Evolutionary conservation across 2,113 vertebrate genomes (phyloP), one percentile per base, ranked within the genome.

Genomic region (Corythaixoides concolor): DNA sequence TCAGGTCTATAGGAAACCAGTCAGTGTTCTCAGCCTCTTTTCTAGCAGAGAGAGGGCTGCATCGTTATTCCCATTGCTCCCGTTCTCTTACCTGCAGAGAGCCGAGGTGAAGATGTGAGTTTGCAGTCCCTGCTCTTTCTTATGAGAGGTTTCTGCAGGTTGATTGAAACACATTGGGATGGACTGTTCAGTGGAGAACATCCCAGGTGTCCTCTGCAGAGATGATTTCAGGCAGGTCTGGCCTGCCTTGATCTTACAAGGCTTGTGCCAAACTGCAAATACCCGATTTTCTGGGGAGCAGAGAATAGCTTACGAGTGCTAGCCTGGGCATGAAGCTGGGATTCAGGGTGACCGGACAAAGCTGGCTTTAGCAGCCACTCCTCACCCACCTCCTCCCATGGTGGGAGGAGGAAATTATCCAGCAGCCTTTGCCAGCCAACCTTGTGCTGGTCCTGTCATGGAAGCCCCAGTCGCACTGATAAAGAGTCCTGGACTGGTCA

Each of bases 231-330:
- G 52, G 20, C 23, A 64, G 32, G 17, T 53, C 60, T 70, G 27
- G 17, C 12, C 7, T 3, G 22, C 35, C 19, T 75, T 0, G 2
- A 15, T 22, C 49, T 85, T 33, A 24, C 21, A 41, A 33, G 32
- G 47, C 33, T 49, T 18, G 23, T 83, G 17, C 33, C 62, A 59
- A 73, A 43, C 28, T 56, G 16, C 27, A 53, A 81, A 67, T 20
- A 15, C 15, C 11, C 0, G 0, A 1, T 27, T 85, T 39, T 35
- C 49, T 12, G 30, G 16, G 49, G 17, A 74, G 39, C 5, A 7
- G 49, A 60, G 41, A 21, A 64, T 4, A 39, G 22, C 26, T 45
- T 5, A 17, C 0, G 13, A 22, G 8, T 15, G 62, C 41, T 35
- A 37, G 15, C 15, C 49, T 35, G 32, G 45, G 17, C 10, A 12